These are phyloP conservation scores for Acropora tenuis DNA, from an alignment of 64 coral and sea anemone species.

Conservation along the genomic window DNA sequence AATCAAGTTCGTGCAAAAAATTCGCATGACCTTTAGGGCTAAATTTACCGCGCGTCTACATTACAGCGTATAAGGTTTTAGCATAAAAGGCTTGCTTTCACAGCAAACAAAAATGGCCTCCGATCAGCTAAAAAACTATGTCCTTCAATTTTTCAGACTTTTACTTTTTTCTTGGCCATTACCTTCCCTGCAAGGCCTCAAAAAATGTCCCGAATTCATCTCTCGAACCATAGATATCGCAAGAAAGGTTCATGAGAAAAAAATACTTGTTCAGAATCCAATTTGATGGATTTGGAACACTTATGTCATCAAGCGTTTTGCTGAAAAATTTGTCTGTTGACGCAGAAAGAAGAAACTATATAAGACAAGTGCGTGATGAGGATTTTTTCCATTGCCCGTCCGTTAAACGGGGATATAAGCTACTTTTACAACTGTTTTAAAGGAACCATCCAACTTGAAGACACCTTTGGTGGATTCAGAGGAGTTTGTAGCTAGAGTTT, in stretches of 20 bases:
- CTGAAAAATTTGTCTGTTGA: no score
- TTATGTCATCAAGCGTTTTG: no score
- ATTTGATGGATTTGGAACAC: no score
- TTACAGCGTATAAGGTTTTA: not conserved
- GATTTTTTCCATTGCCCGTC: slow-evolving; percentile 70
- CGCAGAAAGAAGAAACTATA: slow-evolving; percentile 65
- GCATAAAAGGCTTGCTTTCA: not conserved
- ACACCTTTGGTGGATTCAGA: not conserved
- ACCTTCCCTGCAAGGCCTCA: no score
- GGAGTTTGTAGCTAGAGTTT: slow-evolving; percentile 63
- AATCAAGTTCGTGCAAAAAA: no score
- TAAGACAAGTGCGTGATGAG: slow-evolving; percentile 69
- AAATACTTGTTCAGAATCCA: no score
- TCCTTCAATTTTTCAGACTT: not conserved
- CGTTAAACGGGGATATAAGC: slow-evolving; percentile 51
- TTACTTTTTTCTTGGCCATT: not conserved
- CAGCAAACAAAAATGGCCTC: not conserved
- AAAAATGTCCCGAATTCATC: not conserved
- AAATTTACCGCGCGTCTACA: not conserved
- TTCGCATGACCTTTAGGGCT: no score
- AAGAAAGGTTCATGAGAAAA: not conserved
- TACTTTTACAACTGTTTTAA: slow-evolving; percentile 62
- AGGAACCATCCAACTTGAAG: slow-evolving; percentile 64
- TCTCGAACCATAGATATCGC: not conserved
- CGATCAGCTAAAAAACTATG: not conserved